Conservation (phyloP, 2,888 invertebrate genomes). For the Drosophila siamana region DNA sequence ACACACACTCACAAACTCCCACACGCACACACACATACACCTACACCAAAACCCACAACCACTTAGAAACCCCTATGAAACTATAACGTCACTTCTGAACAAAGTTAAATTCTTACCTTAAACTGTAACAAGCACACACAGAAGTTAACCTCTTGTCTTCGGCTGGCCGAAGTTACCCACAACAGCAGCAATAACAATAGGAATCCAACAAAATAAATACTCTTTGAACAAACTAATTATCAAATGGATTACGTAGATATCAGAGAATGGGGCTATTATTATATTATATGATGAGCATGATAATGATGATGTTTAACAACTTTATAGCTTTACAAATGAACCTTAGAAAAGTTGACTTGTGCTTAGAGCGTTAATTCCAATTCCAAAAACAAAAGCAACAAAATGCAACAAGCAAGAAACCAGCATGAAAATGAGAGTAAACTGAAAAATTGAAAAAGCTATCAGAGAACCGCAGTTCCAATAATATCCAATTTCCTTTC, state of each 20-base stretch:
- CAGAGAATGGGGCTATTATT: constrained; percentile 17
- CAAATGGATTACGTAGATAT: constrained; percentile 22
- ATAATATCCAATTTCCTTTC: constrained; percentile 59
- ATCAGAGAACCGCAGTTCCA: constrained; percentile 56
- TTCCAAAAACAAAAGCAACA: background rate
- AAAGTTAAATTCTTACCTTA: constrained; percentile 38
- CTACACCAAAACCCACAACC: background rate
- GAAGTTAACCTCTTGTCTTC: constrained; percentile 33
- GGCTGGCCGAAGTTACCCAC: constrained; percentile 48
- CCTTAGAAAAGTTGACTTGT: constrained; percentile 19
- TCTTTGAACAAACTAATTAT: constrained; percentile 50
- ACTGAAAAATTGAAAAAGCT: background rate
- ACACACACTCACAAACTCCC: constrained; percentile 1
- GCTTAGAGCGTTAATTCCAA: constrained; percentile 14
- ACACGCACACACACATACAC: background rate
- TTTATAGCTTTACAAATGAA: constrained; percentile 48
- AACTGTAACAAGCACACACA: constrained; percentile 36
- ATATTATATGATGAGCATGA: constrained; percentile 4
- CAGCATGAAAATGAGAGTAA: background rate
- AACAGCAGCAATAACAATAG: constrained; percentile 13
- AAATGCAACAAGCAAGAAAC: constrained; percentile 1
- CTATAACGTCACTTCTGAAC: constrained; percentile 16
- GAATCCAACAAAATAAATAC: constrained; percentile 28
- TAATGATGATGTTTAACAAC: constrained; percentile 28
- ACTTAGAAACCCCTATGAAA: constrained; percentile 40